Percentiles rank a stretch among this genome's conserved stretches.
Evolutionary conservation across 2,113 vertebrate species (phyloP).

Genomic region (Cyprinodon brontotheroides): DNA sequence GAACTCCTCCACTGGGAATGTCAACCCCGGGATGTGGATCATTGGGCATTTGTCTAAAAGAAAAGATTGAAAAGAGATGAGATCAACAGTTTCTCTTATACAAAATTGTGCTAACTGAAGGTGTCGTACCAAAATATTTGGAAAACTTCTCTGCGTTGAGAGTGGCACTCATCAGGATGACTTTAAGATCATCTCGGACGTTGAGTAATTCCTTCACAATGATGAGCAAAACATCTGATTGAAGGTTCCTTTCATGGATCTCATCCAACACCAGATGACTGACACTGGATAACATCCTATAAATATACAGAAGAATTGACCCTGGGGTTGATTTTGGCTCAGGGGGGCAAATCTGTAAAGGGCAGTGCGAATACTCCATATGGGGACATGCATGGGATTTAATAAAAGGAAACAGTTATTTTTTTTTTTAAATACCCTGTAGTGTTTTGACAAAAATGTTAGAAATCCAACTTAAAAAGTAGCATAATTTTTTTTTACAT

Average conservation of each 20-base stretch:
- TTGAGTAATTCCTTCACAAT: conserved; percentile 90
- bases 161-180: conserved; percentile 97
- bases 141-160: conserved; percentile 98
- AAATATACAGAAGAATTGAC: background rate
- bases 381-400: no score
- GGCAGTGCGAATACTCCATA: background rate
- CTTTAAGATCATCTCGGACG: conserved; percentile 85
- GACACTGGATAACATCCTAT: conserved; percentile 86
- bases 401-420: no score
- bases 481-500: conserved; percentile 1
- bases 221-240: conserved; percentile 93
- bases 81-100: background rate
- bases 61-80: background rate
- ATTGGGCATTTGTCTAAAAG: conserved; percentile 88
- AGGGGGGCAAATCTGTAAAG: background rate
- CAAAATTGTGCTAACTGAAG: background rate
- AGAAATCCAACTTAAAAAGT: background rate
- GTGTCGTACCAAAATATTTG: conserved; percentile 88
- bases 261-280: conserved; percentile 96
- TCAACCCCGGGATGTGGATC: conserved; percentile 95
- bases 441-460: no score
- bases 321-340: background rate
- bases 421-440: background rate
- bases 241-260: conserved; percentile 96
- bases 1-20: conserved; percentile 93